Percentiles rank a stretch among this genome's conserved stretches.
Evolutionary conservation across 1,140 invertebrate genomes (phyloP).

Genomic region (Drosophila mayri): DNA sequence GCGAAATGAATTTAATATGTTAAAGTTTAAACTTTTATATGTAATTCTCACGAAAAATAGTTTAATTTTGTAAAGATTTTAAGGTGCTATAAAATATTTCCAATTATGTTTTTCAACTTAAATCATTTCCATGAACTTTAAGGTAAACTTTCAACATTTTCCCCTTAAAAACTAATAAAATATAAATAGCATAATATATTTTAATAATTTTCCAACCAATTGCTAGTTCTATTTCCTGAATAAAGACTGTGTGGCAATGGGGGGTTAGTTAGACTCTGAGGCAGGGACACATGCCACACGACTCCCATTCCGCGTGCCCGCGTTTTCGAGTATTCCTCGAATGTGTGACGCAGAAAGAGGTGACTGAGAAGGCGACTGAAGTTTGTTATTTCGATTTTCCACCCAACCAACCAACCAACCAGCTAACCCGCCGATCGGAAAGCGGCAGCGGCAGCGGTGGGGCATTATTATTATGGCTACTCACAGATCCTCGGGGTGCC

Average conservation of each 20-base stretch:
- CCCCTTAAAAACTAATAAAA: background rate
- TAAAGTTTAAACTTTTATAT: too few species aligned
- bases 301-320: constrained; percentile 16
- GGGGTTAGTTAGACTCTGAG: background rate
- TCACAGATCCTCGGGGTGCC: constrained; percentile 45
- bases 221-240: background rate
- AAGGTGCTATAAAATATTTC: too few species aligned
- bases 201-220: background rate
- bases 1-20: background rate
- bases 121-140: too few species aligned
- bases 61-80: too few species aligned
- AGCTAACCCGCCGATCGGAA: constrained; percentile 11
- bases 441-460: background rate
- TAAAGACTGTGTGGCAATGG: constrained; percentile 16
- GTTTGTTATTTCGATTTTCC: constrained; percentile 55
- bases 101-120: too few species aligned
- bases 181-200: background rate
- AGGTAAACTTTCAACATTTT: too few species aligned
- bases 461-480: constrained; percentile 20
- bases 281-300: constrained; percentile 32
- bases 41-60: too few species aligned
- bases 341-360: constrained; percentile 39
- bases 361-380: constrained; percentile 27
- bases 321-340: constrained; percentile 8
- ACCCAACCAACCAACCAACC: background rate